Percentiles rank a stretch among this genome's conserved stretches.
Conservation (phyloP, 2,797 vertebrate genomes). For the Naso thynnoides region DNA sequence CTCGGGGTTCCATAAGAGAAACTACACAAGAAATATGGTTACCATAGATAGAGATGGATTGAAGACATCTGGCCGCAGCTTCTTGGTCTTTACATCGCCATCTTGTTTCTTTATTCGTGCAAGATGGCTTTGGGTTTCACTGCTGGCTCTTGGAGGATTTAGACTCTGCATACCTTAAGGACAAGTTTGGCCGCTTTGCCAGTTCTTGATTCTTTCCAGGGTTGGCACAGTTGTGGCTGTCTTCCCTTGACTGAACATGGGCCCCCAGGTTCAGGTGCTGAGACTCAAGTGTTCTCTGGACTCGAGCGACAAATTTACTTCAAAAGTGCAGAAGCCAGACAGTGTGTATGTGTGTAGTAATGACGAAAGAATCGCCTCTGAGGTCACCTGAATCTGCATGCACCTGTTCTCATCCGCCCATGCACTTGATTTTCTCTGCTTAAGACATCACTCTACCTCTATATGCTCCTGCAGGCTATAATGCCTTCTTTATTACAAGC, state of each 20-base stretch:
- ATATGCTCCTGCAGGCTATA: too few relatives aligned
- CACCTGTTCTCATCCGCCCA: too few relatives aligned
- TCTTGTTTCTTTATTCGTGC: background rate
- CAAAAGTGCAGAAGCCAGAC: too few relatives aligned
- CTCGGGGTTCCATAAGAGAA: background rate
- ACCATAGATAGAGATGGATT: background rate
- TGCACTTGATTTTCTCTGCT: too few relatives aligned
- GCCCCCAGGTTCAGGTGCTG: background rate
- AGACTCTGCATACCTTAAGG: background rate
- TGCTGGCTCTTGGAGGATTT: background rate
- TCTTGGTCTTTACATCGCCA: background rate
- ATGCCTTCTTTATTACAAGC: too few relatives aligned
- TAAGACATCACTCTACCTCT: too few relatives aligned
- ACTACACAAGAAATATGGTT: slow-evolving; percentile 6
- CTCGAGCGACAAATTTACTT: background rate
- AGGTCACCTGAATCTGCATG: too few relatives aligned
- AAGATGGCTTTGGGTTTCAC: background rate
- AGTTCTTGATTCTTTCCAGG: background rate
- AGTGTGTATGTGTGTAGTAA: too few relatives aligned
- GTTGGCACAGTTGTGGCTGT: background rate
- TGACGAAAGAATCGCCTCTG: too few relatives aligned
- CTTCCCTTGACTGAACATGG: background rate
- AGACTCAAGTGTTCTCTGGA: background rate
- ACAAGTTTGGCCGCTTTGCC: background rate
- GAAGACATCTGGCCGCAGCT: background rate